Base-by-base conservation (phyloP, 2,113 vertebrate genomes). In the Neogobius melanostomus region DNA sequence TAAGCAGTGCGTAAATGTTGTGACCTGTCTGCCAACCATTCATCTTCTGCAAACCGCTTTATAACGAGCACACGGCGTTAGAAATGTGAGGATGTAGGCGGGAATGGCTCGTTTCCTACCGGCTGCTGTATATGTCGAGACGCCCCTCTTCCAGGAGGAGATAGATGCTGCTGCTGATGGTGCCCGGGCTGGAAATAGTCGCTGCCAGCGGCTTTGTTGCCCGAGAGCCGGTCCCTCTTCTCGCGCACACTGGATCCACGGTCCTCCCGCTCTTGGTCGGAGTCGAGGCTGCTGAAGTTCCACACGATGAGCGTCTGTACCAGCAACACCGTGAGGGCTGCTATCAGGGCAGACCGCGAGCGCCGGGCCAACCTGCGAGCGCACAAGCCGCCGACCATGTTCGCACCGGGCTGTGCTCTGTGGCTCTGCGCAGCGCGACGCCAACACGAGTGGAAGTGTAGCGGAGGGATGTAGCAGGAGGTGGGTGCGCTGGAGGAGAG, bases 201-300 rank as follows among this genome's bases (percentile, higher is more conserved):
- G 87, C 87, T 82, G 85, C 91, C 84, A 66, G 84, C 85, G 89
- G 66, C 93, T 89, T 88, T 89, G 91, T 87, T 88, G 89, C 84
- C 89, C 69, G 71, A 87, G 82, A 82, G 82, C 81, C 82, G 83
- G 90, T 91, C 92, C 84, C 92, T 85, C 71, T 94, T 95, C 85
- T 89, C 93, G 51, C 92, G 88, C 84, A 87, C 74, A 77, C 52
- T 90, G 85, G 87, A 87, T 78, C 88, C 91, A 49, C 88, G 93
- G 85, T 90, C 91, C 65, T 90, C 91, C 81, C 92, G 78, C n/a
- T 94, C 94, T 71, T 94, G 92, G 44, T 92, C 95, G 43, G 94
- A 93, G 90, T 97, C 95, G 47, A 97, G 91, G 92, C 93, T 95
- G 89, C 92, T 95, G 94, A 97, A 96, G 94, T 96, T 97, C 96